Base-by-base conservation (phyloP, 2,113 vertebrate genomes). In the Lepisosteus osseus region DNA sequence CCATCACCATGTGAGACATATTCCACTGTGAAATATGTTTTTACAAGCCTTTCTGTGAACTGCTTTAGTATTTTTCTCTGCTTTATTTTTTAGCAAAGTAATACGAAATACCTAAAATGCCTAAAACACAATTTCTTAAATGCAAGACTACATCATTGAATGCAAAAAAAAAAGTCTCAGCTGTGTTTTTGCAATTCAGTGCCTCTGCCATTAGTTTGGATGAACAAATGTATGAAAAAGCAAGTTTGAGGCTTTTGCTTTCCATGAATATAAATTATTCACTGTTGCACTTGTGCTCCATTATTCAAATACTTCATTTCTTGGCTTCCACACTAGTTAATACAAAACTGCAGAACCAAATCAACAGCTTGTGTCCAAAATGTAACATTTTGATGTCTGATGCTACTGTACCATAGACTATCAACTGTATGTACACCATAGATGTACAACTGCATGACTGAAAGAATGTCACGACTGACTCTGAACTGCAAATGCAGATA, bases 211-310 rank as follows among this genome's bases (percentile, higher is more conserved):
- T 65, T 72, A 65, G 61, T 7, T 65, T 54, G 45, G 61, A 29
- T 29, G 43, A 59, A 42, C 70, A 65, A 72, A 65, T 55, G 62
- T 72, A 72, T 56, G 62, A 65, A 72, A 56, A 56, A 56, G 59
- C 55, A 54, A 17, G 63, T 69, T 44, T 40, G 43, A 63, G 4
- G 59, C 57, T 15, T 62, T 71, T n/a, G 42, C 62, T 65, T 71
- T 71, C 54, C 69, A 54, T 54, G 62, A 43, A 42, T 63, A 72
- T 65, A 54, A 72, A 72, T 72, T 65, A 65, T 65, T 72, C 65
- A 72, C 51, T 44, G 70, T 17, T 64, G 62, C 45, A 64, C 42
- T 65, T 63, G 69, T 63, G 61, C 69, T 71, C 69, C 59, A 71
- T 71, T 71, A 71, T 54, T 63, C 45, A 71, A 64, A 71, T 64